Evolutionary conservation across 2,797 vertebrate genomes (phyloP), one percentile per base, ranked within the genome.

Genomic region (Coreius guichenoti): DNA sequence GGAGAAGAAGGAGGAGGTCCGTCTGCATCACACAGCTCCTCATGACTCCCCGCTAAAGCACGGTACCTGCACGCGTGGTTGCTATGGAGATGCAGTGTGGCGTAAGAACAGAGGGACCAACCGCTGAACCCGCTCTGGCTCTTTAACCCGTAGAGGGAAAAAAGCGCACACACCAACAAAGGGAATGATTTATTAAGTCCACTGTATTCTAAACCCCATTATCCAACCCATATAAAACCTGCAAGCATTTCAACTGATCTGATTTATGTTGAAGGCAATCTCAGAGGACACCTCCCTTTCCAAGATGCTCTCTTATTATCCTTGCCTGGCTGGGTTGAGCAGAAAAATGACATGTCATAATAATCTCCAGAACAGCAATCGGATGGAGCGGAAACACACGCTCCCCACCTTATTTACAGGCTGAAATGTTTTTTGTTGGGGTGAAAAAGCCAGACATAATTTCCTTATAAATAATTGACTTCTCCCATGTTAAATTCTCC

Each of bases 391-490:
- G 83, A 91, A 92, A 92, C 93, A 91, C 87, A 81, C 88, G 87
- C 86, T 89, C 91, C 77, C 89, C 80, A 89, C 91, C 92, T 92
- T 92, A 90, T 94, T 96, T 93, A 90, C 83, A 93, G 90, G 54
- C 58, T 89, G 80, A 88, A 89, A 92, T 75, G 86, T 91, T 89
- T 92, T 94, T 93, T 61, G 58, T 45, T 39, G 93, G 86, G 75
- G 86, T 58, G 86, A 88, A 91, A 91, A 92, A 93, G 90, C 91
- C 69, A 78, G 87, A 91, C 89, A 88, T 95, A 95, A 96, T 97
- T 96, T 97, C 93, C 95, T 95, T 93, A 96, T 96, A 96, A 97
- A 97, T 97, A 97, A 97, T 96, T 96, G 96, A 97, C 96, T 96
- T 95, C 92, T 95, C 87, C 91, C 79, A 87, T 95, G 96, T 96